These are phyloP conservation scores for Oryzias dopingdopingensis DNA, from an alignment of 2,797 vertebrate species.

Conservation along the genomic window DNA sequence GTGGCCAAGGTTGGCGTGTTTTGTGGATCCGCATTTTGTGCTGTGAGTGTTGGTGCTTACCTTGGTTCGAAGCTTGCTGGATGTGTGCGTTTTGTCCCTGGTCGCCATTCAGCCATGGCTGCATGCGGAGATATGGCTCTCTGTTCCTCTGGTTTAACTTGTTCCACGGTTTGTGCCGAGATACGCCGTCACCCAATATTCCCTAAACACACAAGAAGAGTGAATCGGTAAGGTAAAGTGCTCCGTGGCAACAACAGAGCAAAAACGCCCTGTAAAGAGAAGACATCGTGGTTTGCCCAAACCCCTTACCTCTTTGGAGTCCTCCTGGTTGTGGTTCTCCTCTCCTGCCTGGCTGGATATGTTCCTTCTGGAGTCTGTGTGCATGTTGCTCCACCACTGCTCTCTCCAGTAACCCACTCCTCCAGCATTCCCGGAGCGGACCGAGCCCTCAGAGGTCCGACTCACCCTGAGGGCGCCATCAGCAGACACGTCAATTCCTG, in stretches of 20 bases:
- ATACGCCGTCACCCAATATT: constrained; percentile 90
- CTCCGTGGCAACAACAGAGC: constrained; percentile 10
- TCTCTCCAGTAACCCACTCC: constrained; percentile 89
- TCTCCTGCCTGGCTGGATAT: constrained; percentile 76
- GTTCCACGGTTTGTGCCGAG: constrained; percentile 92
- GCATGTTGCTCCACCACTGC: constrained; percentile 91
- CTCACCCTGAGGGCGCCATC: constrained; percentile 82
- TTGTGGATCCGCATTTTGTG: constrained; percentile 32
- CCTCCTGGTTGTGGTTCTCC: constrained; percentile 76
- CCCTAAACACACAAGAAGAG: constrained; percentile 76
- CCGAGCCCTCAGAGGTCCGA: constrained; percentile 58
- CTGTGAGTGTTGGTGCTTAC: constrained; percentile 43
- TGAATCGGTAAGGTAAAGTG: constrained; percentile 28
- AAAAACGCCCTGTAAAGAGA: background rate
- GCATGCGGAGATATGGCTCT: constrained; percentile 95
- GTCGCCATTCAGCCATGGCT: constrained; percentile 95
- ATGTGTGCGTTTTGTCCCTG: constrained; percentile 85
- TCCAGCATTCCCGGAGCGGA: constrained; percentile 69
- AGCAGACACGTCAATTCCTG: constrained; percentile 77
- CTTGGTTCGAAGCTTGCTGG: constrained; percentile 70
- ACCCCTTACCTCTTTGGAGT: constrained; percentile 74
- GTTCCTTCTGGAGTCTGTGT: constrained; percentile 80
- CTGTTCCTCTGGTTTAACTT: constrained; percentile 94
- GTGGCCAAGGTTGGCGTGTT: constrained; percentile 27
- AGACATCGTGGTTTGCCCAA: background rate